Conservation (phyloP, 2,797 vertebrate genomes). For the Channa striata region DNA sequence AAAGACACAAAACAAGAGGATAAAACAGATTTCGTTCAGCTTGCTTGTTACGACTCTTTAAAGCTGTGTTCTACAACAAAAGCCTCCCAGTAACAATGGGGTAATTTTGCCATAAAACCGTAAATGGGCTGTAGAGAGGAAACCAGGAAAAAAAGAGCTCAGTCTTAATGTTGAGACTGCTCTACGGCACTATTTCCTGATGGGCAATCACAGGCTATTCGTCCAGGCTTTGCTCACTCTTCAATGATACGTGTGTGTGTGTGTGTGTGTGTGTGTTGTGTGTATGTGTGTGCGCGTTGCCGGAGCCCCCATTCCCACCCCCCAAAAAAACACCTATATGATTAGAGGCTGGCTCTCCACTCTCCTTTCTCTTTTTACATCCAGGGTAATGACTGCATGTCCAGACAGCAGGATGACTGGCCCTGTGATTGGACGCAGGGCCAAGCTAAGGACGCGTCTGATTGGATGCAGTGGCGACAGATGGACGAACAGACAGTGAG, state of each 20-base stretch:
- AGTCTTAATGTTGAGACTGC: conserved; percentile 46
- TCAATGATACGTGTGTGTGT: conserved; percentile 30
- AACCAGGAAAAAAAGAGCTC: conserved; percentile 53
- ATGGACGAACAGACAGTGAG: conserved; percentile 63
- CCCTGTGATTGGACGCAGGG: conserved; percentile 61
- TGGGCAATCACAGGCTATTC: conserved; percentile 64
- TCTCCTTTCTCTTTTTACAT: conserved; percentile 39
- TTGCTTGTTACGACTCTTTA: conserved; percentile 54
- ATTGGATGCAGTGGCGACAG: conserved; percentile 62
- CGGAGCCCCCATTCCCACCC: conserved; percentile 27
- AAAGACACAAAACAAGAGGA: conserved; percentile 27
- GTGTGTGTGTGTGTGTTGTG: conserved; percentile 26
- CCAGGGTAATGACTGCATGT: conserved; percentile 39
- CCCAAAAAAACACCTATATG: conserved; percentile 55
- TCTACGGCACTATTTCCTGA: conserved; percentile 56
- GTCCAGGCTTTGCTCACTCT: conserved; percentile 47
- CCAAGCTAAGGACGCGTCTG: conserved; percentile 39
- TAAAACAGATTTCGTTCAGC: conserved; percentile 47
- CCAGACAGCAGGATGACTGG: conserved; percentile 43
- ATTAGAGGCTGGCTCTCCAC: conserved; percentile 47
- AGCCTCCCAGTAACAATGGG: conserved; percentile 47
- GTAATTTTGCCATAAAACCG: conserved; percentile 61
- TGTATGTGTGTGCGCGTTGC: conserved; percentile 25
- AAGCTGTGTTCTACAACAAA: conserved; percentile 70
- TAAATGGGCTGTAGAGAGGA: conserved; percentile 51